Percentiles rank a stretch among this genome's conserved stretches.
Conservation (phyloP, 2,888 invertebrate species). For the Drosophila mettleri region DNA sequence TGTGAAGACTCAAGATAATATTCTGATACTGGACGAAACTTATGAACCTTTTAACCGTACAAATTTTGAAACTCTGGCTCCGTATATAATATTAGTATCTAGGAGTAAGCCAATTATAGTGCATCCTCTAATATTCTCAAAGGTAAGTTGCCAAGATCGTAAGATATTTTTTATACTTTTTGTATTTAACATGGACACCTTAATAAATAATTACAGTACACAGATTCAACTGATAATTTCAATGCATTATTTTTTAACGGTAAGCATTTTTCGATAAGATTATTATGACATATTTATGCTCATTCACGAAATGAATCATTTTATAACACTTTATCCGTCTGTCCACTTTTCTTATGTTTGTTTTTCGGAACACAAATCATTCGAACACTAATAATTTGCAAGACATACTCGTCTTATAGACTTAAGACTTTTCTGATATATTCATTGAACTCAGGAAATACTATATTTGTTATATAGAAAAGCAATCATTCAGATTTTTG, state of each 20-base stretch:
- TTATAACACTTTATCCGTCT: too few relatives aligned
- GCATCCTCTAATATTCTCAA: conserved; percentile 37
- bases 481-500: too few relatives aligned
- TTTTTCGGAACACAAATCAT: too few relatives aligned
- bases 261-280: not conserved
- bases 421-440: too few relatives aligned
- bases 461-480: too few relatives aligned
- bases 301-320: too few relatives aligned
- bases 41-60: conserved; percentile 49
- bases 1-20: conserved; percentile 36
- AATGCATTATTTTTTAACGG: not conserved
- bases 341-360: too few relatives aligned
- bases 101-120: conserved; percentile 43
- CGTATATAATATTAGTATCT: conserved; percentile 50
- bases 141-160: conserved; percentile 29
- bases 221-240: not conserved
- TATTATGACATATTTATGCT: too few relatives aligned
- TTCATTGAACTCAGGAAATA: too few relatives aligned
- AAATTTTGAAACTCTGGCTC: conserved; percentile 48
- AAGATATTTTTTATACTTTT: not conserved
- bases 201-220: not conserved
- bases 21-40: conserved; percentile 48
- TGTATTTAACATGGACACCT: not conserved
- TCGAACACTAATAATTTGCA: too few relatives aligned
- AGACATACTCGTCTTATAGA: too few relatives aligned